Base-by-base conservation (phyloP, 2,113 vertebrate genomes). In the Alouatta palliata region DNA sequence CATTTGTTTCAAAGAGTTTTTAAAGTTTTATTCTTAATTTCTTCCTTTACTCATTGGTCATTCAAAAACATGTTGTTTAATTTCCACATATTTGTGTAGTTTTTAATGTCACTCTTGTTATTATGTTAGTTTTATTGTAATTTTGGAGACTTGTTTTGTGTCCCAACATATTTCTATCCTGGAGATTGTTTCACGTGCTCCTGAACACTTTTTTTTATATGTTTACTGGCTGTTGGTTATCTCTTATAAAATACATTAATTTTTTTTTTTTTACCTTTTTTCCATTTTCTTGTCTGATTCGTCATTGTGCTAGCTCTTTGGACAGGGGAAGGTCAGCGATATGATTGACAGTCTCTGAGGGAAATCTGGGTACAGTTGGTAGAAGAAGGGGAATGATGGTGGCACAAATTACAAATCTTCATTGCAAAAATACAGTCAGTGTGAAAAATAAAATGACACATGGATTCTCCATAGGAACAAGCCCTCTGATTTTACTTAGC, bases 291-390 rank as follows among this genome's bases (percentile, higher is more conserved):
- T 95, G 43, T 86, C 23, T 71, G 47, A 70, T 93, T 88, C 88
- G 79, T 96, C 47, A 43, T 20, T 86, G 23, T 68, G 71, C 52
- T 56, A n/a, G 40, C 56, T 96, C 37, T 96, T 43, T 76, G 43
- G 66, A 49, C 6, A 16, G 43, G 19, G 30, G 5, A 82, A 47
- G 58, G 4, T 86, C 66, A 52, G n/a, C 76, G 79, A 11, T 83
- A 43, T 82, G 91, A 95, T 52, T 56, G 91, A 91, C 47, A 86
- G 61, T 52, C 89, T 79, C 82, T 58, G 71, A 76, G 47, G 79
- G 64, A 93, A 76, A 35, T 91, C 20, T 81, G 54, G 58, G 40
- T 95, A 64, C 66, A 89, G 73, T 87, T 91, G 56, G 47, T 47
- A 47, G 71, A 64, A 56, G 66, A 83, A 73, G 43, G 68, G 64